Evolutionary conservation across 37 sponge, comb jelly and placozoan genomes (phyloP).

Genomic region (Beroe ovata): DNA sequence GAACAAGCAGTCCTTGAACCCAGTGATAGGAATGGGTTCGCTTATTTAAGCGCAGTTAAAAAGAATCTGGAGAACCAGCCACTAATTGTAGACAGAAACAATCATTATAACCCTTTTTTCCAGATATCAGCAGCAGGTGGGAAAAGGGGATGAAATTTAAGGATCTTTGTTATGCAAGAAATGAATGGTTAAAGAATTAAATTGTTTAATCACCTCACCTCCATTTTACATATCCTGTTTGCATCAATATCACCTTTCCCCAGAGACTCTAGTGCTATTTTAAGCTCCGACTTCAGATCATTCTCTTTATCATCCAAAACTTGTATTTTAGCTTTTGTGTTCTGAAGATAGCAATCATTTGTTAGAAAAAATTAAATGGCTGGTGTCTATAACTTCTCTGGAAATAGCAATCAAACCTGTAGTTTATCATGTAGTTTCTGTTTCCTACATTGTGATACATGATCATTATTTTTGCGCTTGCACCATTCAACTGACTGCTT

Average conservation of each 20-base stretch:
- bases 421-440: neutral
- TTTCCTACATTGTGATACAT: neutral
- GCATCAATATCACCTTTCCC: constrained; percentile 15
- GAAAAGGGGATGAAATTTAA: no score
- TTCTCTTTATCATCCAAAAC: constrained; percentile 4
- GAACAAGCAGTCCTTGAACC: neutral
- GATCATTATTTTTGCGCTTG: neutral
- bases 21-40: neutral
- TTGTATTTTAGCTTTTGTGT: constrained; percentile 17
- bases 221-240: neutral
- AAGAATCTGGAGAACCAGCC: neutral
- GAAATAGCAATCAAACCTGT: no score
- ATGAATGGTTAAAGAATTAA: no score
- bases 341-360: neutral
- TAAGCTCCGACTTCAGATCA: constrained; percentile 6
- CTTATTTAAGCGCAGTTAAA: neutral
- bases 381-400: no score
- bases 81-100: neutral
- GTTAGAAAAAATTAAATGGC: neutral
- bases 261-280: constrained; percentile 2
- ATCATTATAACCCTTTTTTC: neutral
- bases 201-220: neutral
- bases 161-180: no score
- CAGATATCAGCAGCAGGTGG: neutral
- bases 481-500: constrained; percentile 21